Evolutionary conservation across 2,113 vertebrate genomes (phyloP), one percentile per base, ranked within the genome.

Genomic region (Apodemus speciosus): DNA sequence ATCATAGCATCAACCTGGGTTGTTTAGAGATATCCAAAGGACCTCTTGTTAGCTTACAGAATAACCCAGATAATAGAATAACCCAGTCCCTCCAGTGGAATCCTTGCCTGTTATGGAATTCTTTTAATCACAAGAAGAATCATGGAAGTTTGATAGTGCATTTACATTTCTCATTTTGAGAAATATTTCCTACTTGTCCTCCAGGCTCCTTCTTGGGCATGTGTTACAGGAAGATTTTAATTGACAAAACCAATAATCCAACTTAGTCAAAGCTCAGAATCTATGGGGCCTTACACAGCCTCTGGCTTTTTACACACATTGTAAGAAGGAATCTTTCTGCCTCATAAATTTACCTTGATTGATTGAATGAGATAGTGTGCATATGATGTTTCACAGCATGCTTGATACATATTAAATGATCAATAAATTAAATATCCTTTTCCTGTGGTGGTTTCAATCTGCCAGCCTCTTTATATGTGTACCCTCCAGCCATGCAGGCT

Each of bases 331-430:
- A 79, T 66, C 30, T 91, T 95, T 62, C 80, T 85, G 38, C 51
- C 51, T 85, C 83, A 60, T 72, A 66, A 69, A 81, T 80, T 92
- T 46, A 6, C 80, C 80, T n/a, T 90, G 80, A 89, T 46, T 73
- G 23, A 92, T 51, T 72, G 60, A 80, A 85, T 90, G 71, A 92
- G 27, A 64, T 88, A 40, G 66, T 64, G 23, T 32, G 83, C 30
- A 6, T 76, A 49, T 66, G 43, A 75, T 88, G 38, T 68, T 88
- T 93, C 20, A 64, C n/a, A 6, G 32, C 21, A 71, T 90, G 9
- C 76, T 43, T 68, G 68, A 66, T 88, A 81, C 72, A 85, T 95
- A 73, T 77, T 88, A 95, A 93, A 38, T 94, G 58, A 43, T 91
- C 43, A 25, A 46, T 81, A 89, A 64, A 27, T 84, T 84, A 49